phyloP scores from a whole-genome alignment of 53 echinoderm and acorn worm genomes.

The Paelopatides confundens region DNA sequence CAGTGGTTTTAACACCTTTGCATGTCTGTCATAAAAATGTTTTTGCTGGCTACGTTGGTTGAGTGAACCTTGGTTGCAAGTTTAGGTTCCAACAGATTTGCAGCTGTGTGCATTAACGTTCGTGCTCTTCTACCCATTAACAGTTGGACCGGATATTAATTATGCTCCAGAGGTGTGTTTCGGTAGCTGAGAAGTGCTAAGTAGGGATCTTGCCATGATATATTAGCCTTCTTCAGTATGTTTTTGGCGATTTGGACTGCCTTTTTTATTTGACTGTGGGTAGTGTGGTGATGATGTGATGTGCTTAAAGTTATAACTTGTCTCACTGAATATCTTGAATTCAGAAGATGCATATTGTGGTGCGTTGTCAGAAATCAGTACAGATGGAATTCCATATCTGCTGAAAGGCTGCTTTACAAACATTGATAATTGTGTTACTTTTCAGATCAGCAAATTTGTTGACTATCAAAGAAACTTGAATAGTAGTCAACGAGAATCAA shows the following conservation, averaged over 20 bases:
- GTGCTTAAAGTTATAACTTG: not conserved
- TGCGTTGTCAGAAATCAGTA: not conserved
- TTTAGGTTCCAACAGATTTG: no score
- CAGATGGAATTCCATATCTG: not conserved
- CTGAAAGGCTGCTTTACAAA: not conserved
- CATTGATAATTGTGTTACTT: slow-evolving; percentile 4
- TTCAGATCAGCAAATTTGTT: not conserved
- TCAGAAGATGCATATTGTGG: not conserved
- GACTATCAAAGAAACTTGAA: slow-evolving; percentile 7
- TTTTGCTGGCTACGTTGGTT: no score
- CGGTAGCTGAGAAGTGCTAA: slow-evolving; percentile 31
- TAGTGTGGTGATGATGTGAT: not conserved
- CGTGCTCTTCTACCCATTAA: slow-evolving; percentile 43
- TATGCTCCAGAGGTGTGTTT: slow-evolving; percentile 48
- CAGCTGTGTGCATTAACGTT: no score
- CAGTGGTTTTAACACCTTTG: no score
- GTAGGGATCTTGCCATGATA: slow-evolving; percentile 13
- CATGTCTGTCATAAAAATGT: no score
- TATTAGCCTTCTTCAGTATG: not conserved
- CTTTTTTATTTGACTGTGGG: not conserved
- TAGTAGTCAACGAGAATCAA: slow-evolving; percentile 6
- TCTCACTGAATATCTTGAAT: not conserved
- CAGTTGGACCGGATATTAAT: slow-evolving; percentile 47
- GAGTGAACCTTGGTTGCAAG: no score
- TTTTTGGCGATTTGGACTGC: slow-evolving; percentile 8